A percentile compares a stretch with the other conserved stretches of the same genome.
Evolutionary conservation across 2,888 invertebrate species (phyloP).

Genomic region (Lingula anatina): DNA sequence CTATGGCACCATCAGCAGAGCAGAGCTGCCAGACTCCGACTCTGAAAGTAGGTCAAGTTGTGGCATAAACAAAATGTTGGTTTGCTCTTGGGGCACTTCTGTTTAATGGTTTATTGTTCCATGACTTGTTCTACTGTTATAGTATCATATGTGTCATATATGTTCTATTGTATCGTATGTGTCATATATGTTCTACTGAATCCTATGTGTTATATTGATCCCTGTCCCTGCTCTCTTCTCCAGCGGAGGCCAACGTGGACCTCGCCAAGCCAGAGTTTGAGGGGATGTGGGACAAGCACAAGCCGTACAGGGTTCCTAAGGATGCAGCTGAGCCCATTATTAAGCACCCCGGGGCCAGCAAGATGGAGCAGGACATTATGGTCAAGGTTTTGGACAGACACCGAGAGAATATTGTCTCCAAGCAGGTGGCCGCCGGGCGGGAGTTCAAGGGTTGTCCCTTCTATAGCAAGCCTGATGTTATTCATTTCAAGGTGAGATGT

Average conservation of each 20-base stretch:
- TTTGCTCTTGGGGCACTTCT: too few species aligned
- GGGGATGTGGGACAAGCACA: slow-evolving; percentile 47
- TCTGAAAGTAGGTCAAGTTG: too few species aligned
- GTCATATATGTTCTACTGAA: too few species aligned
- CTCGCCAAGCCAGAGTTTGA: slow-evolving; percentile 50
- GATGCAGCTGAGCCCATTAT: slow-evolving; percentile 20
- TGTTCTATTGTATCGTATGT: too few species aligned
- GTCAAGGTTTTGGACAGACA: slow-evolving; percentile 38
- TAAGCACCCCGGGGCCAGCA: slow-evolving; percentile 34
- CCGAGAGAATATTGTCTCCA: slow-evolving; percentile 41
- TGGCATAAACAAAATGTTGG: too few species aligned
- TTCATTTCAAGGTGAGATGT: slow-evolving; percentile 47
- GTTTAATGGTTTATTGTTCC: too few species aligned
- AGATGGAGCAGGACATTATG: slow-evolving; percentile 50
- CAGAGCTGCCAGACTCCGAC: too few species aligned
- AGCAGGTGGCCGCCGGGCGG: slow-evolving; percentile 47
- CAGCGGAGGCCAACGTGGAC: slow-evolving; percentile 25
- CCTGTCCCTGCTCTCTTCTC: too few species aligned
- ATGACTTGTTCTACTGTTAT: too few species aligned
- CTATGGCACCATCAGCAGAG: too few species aligned
- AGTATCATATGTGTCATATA: too few species aligned
- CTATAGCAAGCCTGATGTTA: slow-evolving; percentile 49
- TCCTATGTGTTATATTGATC: too few species aligned
- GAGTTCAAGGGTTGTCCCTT: slow-evolving; percentile 48
- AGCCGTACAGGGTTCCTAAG: slow-evolving; percentile 42